Evolutionary conservation across 1,140 invertebrate species (phyloP).

Genomic region (Asbolus verrucosus): DNA sequence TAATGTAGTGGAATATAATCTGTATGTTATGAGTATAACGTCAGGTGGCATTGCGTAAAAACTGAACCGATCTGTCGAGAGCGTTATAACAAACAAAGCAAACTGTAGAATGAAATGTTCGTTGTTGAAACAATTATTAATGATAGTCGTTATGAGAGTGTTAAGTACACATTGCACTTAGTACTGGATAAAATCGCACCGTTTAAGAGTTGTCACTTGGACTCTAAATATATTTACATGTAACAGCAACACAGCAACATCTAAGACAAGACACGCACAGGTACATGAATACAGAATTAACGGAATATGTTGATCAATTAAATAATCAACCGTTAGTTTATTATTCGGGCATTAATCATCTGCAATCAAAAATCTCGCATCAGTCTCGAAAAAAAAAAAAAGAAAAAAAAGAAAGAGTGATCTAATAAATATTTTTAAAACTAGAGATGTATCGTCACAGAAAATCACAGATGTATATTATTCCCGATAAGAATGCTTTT

Average conservation of each 20-base stretch:
- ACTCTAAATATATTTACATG: constrained; percentile 51
- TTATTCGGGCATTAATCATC: constrained; percentile 31
- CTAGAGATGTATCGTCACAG: constrained; percentile 44
- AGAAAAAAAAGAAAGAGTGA: constrained; percentile 13
- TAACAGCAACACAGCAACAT: constrained; percentile 56
- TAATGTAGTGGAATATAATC: constrained; percentile 33
- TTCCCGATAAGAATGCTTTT: constrained; percentile 43
- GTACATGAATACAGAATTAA: constrained; percentile 58
- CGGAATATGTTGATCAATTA: constrained; percentile 40
- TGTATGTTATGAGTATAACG: constrained; percentile 13
- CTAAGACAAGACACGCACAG: constrained; percentile 58
- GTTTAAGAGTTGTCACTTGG: constrained; percentile 41
- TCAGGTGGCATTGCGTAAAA: constrained; percentile 11
- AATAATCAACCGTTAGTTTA: constrained; percentile 37
- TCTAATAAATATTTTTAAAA: constrained; percentile 44
- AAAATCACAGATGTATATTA: constrained; percentile 53
- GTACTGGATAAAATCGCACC: constrained; percentile 43
- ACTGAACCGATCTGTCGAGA: neutral
- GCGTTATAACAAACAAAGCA: constrained; percentile 18
- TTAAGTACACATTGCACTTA: constrained; percentile 54
- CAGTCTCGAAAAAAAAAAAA: constrained; percentile 35
- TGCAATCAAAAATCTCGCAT: constrained; percentile 23
- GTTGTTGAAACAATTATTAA: constrained; percentile 44
- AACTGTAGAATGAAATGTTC: constrained; percentile 42
- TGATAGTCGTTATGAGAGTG: constrained; percentile 40